Evolutionary conservation across 2,888 invertebrate genomes (phyloP).

Genomic region (Scrobipalpa costella): DNA sequence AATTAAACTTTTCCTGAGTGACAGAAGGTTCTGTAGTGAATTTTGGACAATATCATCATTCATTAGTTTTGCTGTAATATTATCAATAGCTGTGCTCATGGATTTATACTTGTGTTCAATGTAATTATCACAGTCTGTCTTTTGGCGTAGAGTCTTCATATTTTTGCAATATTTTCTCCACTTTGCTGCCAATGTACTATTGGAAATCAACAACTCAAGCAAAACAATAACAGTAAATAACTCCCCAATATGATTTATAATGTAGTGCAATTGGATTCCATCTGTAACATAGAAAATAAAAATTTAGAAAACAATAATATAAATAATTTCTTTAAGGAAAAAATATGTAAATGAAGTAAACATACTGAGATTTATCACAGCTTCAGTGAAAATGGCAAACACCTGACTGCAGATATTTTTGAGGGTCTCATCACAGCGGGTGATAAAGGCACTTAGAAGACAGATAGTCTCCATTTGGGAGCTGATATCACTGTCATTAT

Average conservation of each 20-base stretch:
- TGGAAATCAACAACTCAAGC: conserved; percentile 82
- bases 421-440: conserved; percentile 86
- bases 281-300: conserved; percentile 50
- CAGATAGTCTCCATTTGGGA: conserved; percentile 82
- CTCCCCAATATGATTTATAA: conserved; percentile 83
- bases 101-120: conserved; percentile 83
- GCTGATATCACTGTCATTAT: conserved; percentile 70
- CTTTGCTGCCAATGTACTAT: conserved; percentile 71
- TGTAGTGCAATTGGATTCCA: conserved; percentile 72
- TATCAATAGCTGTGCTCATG: conserved; percentile 86
- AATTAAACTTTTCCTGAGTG: conserved; percentile 67
- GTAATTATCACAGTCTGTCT: conserved; percentile 82
- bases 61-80: conserved; percentile 84
- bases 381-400: conserved; percentile 83
- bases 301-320: neutral
- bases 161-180: conserved; percentile 90
- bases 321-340: too few species aligned
- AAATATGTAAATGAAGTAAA: conserved; percentile 19
- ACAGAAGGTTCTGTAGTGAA: conserved; percentile 67
- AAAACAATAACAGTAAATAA: conserved; percentile 83
- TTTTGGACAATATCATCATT: conserved; percentile 86
- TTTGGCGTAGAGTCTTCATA: conserved; percentile 85
- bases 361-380: conserved; percentile 70
- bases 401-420: conserved; percentile 88
- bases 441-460: conserved; percentile 84